Evolutionary conservation across 2,797 vertebrate genomes (phyloP), one percentile per base, ranked within the genome.

Genomic region (Siniperca scherzeri): DNA sequence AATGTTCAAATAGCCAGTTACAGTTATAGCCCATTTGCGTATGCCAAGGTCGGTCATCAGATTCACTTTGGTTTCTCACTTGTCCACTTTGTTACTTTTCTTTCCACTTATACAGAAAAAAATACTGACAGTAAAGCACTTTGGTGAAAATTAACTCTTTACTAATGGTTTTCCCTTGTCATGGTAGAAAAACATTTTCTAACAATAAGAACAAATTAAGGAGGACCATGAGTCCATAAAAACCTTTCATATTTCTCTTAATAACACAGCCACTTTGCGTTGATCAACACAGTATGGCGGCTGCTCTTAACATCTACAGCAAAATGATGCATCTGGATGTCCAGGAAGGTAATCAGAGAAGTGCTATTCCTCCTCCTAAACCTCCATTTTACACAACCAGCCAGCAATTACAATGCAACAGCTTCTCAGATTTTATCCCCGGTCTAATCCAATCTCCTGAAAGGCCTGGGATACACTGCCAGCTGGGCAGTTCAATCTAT

Each of bases 391-490:
- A 78, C 42, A 66, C 22, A 83, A 74, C 62, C 44, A 74, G 38
- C 13, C 44, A 36, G 77, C 66, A 89, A 83, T 88, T 83, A 64
- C 57, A 70, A 66, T 21, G 7, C 57, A 85, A 85, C 61, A 80
- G 76, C 78, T 67, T 77, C 70, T 77, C 44, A 46, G 70, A 71
- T 44, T 82, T 84, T 76, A 81, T 69, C 67, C 48, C 77, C 75
- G 64, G 61, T 71, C 70, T 83, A 61, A 65, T 83, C 27, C 69
- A 80, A 81, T 87, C 67, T 89, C 53, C 71, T 85, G 42, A 81
- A 83, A 76, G 50, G 30, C 48, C 42, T 5, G 5, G 40, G 10
- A 79, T n/a, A 46, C 42, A 72, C n/a, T 70, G 48, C 7, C 66
- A 57, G 68, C 62, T 16, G 33, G 21, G 44, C 22, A 50, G 65